Evolutionary conservation across 2,113 vertebrate species (phyloP), one percentile per base, ranked within the genome.

Genomic region (Leptobrachium ailaonicum): DNA sequence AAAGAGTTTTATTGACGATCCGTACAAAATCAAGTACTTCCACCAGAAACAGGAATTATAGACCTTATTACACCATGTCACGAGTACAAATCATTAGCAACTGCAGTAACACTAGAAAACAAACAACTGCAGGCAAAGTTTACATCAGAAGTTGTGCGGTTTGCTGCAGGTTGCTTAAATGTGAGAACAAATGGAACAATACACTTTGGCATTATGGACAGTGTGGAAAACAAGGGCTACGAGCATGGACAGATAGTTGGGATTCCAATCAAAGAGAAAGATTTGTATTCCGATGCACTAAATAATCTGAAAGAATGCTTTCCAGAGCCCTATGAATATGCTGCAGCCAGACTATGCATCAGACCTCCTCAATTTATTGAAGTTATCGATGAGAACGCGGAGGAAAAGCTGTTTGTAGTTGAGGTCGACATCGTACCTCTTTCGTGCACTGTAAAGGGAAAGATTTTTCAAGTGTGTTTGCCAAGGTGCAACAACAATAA

Each of bases 101-200:
- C 0, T 62, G 95, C 94, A 75, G 89, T 89, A 82, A 54, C 13
- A 1, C 76, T 95, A 77, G 88, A 90, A 32, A 88, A 44, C 20
- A 90, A 89, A 75, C 50, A 94, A 50, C 20, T 32, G 20, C 91
- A 93, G 77, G 88, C 90, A 1, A 95, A 95, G 73, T 92, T 95
- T 88, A 89, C 93, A 72, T 84, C 41, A 0, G 95, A 95, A 63
- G 87, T 95, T 41, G 84, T 96, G 14, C 85, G 87, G 84, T 96
- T 95, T 87, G 93, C 89, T 3, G 53, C 84, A 14, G 94, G 92
- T 11, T 96, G 94, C 83, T 91, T 96, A 87, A 96, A 96, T 2
- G 84, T 93, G 14, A 88, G 94, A 10, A 90, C 94, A 72, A 96
- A 96, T 1, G 95, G 94, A 0, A 96, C 93, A 76, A 95, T 96